A percentile compares a stretch with the other conserved stretches of the same genome.
phyloP scores from a whole-genome alignment of 2,113 vertebrate genomes.

The Calypte anna region DNA sequence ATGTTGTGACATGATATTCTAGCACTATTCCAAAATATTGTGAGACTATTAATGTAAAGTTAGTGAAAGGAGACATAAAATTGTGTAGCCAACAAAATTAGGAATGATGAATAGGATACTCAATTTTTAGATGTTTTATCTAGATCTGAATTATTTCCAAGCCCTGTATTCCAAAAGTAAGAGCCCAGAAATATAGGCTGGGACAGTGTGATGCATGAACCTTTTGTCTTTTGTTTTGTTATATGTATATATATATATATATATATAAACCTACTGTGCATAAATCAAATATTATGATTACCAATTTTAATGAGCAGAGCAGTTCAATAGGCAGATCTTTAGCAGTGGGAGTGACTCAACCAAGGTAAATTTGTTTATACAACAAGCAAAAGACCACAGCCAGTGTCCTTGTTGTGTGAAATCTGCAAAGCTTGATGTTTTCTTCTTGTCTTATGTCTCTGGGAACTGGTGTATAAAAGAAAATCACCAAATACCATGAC shows the following conservation, averaged over 20 bases:
- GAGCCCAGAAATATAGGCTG: background rate
- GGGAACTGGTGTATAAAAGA: background rate
- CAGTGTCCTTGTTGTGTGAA: background rate
- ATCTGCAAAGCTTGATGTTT: background rate
- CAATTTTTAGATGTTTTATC: background rate
- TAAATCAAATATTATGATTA: background rate
- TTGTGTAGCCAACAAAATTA: background rate
- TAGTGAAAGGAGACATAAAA: background rate
- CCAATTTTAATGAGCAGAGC: background rate
- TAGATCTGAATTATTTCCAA: background rate
- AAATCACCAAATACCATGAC: background rate
- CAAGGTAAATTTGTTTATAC: background rate
- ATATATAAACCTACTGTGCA: background rate
- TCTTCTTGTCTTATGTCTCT: background rate
- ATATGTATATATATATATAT: background rate
- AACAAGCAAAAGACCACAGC: background rate
- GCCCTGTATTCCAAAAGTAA: background rate
- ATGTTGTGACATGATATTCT: background rate
- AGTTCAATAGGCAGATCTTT: background rate
- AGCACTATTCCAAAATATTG: background rate
- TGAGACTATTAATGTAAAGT: background rate
- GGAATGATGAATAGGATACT: background rate
- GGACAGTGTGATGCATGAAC: background rate
- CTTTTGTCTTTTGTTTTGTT: background rate
- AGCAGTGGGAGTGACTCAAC: background rate